Conservation (phyloP, 1,140 invertebrate species). For the Bombus difficillimus region DNA sequence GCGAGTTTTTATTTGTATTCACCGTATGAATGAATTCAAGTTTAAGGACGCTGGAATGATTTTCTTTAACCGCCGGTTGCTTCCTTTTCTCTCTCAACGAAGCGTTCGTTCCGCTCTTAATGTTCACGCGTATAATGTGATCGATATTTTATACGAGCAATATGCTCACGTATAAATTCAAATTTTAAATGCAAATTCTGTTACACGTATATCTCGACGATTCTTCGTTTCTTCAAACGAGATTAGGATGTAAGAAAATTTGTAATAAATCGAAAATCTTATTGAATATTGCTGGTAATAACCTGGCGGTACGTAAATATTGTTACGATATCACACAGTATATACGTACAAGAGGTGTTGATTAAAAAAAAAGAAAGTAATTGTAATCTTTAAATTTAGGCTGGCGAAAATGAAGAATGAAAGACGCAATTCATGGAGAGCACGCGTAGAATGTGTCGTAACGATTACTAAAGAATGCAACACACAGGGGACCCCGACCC, state of each 20-base stretch:
- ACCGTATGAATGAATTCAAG: slow-evolving; percentile 21
- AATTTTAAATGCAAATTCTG: not conserved
- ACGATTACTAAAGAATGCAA: slow-evolving; percentile 51
- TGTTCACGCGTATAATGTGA: not conserved
- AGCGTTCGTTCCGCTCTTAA: not conserved
- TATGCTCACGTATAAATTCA: not conserved
- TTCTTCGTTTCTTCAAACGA: not conserved
- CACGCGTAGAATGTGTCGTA: slow-evolving; percentile 37
- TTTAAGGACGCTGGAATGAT: not conserved
- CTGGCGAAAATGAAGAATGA: not conserved
- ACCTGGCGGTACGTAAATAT: too few relatives aligned
- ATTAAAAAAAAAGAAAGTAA: not conserved
- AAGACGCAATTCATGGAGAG: slow-evolving; percentile 12
- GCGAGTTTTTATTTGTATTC: slow-evolving; percentile 25
- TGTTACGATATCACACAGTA: too few relatives aligned
- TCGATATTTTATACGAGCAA: not conserved
- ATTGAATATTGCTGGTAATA: not conserved
- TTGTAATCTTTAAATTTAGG: not conserved
- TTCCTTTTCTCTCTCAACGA: not conserved
- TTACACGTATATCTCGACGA: not conserved
- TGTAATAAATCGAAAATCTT: not conserved
- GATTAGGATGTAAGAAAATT: not conserved
- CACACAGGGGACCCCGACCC: slow-evolving; percentile 41
- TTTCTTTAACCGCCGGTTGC: not conserved
- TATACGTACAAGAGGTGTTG: not conserved